Conservation (phyloP, 2,888 invertebrate genomes). For the Argyresthia goedartella region DNA sequence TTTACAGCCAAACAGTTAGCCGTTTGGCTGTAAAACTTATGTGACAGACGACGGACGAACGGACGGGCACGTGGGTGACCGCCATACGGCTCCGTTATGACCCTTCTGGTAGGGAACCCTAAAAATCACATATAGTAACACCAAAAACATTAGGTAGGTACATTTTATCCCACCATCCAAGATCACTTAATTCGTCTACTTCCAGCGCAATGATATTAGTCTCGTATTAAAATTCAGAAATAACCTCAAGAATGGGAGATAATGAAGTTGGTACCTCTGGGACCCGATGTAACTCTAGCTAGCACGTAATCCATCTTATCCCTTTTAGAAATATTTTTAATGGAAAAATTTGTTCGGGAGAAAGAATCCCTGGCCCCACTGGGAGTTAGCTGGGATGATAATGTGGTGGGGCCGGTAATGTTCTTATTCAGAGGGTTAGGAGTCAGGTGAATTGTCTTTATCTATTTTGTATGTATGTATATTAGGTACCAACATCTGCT, state of each 20-base stretch:
- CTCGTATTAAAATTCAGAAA: conserved; percentile 13
- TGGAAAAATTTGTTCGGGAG: conserved; percentile 50
- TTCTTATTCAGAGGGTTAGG: not conserved
- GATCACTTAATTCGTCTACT: too few relatives aligned
- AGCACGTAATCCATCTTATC: conserved; percentile 66
- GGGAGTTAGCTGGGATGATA: conserved; percentile 20
- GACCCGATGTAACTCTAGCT: conserved; percentile 48
- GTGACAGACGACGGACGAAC: too few relatives aligned
- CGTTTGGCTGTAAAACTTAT: too few relatives aligned
- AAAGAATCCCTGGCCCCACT: conserved; percentile 42
- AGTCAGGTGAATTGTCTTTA: not conserved
- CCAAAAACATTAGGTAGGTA: too few relatives aligned
- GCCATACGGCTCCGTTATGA: too few relatives aligned
- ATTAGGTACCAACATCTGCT: too few relatives aligned
- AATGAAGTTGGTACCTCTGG: conserved; percentile 38
- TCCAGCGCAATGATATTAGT: not conserved
- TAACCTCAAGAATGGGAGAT: conserved; percentile 36
- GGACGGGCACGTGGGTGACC: too few relatives aligned
- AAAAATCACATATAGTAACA: too few relatives aligned
- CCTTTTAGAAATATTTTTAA: conserved; percentile 49
- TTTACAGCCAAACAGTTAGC: too few relatives aligned
- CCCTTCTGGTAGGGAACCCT: too few relatives aligned
- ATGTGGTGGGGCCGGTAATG: not conserved
- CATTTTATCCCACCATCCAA: too few relatives aligned
- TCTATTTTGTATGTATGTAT: too few relatives aligned